phyloP scores from a whole-genome alignment of 1,140 invertebrate genomes.

The Leucophenga varia region DNA sequence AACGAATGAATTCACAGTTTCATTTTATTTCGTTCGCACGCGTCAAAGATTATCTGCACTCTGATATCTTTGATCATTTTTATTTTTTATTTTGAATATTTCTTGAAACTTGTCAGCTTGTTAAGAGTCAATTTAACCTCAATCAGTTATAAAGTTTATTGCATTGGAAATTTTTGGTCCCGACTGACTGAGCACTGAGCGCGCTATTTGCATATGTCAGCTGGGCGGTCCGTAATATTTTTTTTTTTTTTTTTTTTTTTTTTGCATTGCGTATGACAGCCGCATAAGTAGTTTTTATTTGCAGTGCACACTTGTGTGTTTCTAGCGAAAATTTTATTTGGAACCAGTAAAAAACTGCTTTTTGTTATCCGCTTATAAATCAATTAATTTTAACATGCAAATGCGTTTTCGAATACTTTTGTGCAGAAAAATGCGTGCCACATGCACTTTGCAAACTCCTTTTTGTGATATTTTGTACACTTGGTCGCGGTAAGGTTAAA shows the following conservation, averaged over 20 bases:
- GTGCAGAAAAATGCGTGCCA: slow-evolving; percentile 13
- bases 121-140: too few relatives aligned
- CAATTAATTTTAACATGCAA: slow-evolving; percentile 43
- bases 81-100: too few relatives aligned
- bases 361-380: slow-evolving; percentile 41
- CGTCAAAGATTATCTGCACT: too few relatives aligned
- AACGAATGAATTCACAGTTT: too few relatives aligned
- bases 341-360: slow-evolving; percentile 1
- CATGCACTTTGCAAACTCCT: too few relatives aligned
- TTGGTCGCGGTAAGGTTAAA: too few relatives aligned
- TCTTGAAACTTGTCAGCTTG: too few relatives aligned
- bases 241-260: slow-evolving; percentile 13
- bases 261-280: slow-evolving; percentile 35
- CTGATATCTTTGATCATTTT: too few relatives aligned
- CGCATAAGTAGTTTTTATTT: slow-evolving; percentile 50
- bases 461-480: too few relatives aligned
- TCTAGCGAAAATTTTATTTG: slow-evolving; percentile 26
- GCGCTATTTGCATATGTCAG: slow-evolving; percentile 43
- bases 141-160: too few relatives aligned
- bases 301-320: slow-evolving; percentile 51
- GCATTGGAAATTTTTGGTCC: too few relatives aligned
- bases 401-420: slow-evolving; percentile 17
- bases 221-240: slow-evolving; percentile 25
- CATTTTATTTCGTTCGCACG: too few relatives aligned
- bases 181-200: slow-evolving; percentile 30